Conservation (phyloP, 2,113 vertebrate species). For the Nicator chloris region DNA sequence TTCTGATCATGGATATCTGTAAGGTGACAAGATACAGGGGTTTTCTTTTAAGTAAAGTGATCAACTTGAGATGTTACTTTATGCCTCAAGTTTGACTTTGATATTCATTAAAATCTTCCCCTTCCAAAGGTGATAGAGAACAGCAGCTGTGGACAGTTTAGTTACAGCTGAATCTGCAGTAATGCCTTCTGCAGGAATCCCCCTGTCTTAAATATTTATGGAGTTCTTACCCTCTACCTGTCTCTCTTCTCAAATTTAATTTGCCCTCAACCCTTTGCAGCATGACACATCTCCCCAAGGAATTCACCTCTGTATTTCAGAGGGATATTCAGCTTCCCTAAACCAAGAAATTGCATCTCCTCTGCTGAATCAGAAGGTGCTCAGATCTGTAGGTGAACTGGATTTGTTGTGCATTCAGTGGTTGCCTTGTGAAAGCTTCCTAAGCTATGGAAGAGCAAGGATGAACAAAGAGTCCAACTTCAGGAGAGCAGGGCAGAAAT, state of each 20-base stretch:
- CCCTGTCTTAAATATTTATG: background rate
- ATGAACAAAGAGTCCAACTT: background rate
- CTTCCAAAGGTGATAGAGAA: constrained; percentile 4
- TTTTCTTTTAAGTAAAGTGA: background rate
- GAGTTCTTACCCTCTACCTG: background rate
- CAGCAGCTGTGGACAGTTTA: background rate
- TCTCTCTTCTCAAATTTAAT: background rate
- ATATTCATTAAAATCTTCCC: background rate
- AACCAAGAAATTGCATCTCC: background rate
- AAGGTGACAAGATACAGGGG: background rate
- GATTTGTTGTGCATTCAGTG: background rate
- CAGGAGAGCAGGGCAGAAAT: background rate
- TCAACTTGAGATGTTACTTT: background rate
- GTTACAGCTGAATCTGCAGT: constrained; percentile 11
- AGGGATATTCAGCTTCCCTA: background rate
- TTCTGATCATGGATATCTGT: background rate
- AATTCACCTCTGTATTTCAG: background rate
- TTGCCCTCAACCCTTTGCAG: background rate
- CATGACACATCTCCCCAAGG: background rate
- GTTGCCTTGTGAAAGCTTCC: background rate
- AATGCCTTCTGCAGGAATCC: background rate
- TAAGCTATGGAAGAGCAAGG: background rate
- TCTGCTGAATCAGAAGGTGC: background rate
- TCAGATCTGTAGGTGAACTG: background rate
- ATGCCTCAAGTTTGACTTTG: background rate